Evolutionary conservation across 1,140 invertebrate genomes (phyloP).

Genomic region (Scaptomyza hsui): DNA sequence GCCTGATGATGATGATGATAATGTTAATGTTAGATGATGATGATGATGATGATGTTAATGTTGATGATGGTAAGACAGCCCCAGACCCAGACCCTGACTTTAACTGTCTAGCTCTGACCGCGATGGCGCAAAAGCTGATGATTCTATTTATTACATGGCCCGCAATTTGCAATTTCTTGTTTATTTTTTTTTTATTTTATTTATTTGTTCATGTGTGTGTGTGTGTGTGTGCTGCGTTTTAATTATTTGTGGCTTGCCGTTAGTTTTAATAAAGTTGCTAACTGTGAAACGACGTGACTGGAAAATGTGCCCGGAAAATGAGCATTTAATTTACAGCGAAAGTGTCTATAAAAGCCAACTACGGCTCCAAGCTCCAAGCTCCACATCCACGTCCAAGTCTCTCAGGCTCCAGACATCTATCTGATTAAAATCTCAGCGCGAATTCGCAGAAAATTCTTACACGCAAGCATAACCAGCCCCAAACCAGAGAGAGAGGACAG

Average conservation of each 20-base stretch:
- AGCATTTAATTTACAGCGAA: conserved; percentile 74
- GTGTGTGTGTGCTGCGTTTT: conserved; percentile 64
- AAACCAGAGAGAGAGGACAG: conserved; percentile 55
- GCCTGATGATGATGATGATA: conserved; percentile 44
- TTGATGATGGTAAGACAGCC: conserved; percentile 14
- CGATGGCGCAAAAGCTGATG: conserved; percentile 50
- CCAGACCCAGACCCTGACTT: conserved; percentile 38
- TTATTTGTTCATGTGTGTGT: too few species aligned
- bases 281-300: conserved; percentile 81
- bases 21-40: conserved; percentile 30
- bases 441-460: conserved; percentile 78
- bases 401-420: conserved; percentile 36
- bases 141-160: conserved; percentile 79
- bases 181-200: conserved; percentile 22
- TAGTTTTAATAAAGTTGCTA: conserved; percentile 82
- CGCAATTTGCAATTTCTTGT: conserved; percentile 73
- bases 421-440: conserved; percentile 76
- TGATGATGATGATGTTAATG: conserved; percentile 32
- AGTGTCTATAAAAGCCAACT: conserved; percentile 53
- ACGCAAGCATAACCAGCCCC: conserved; percentile 43
- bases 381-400: neutral
- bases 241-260: conserved; percentile 76
- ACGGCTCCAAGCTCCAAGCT: neutral
- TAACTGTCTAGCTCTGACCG: conserved; percentile 24
- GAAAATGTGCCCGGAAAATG: conserved; percentile 60